Base-by-base conservation (phyloP, 2,797 vertebrate genomes). In the Danio tinwini region DNA sequence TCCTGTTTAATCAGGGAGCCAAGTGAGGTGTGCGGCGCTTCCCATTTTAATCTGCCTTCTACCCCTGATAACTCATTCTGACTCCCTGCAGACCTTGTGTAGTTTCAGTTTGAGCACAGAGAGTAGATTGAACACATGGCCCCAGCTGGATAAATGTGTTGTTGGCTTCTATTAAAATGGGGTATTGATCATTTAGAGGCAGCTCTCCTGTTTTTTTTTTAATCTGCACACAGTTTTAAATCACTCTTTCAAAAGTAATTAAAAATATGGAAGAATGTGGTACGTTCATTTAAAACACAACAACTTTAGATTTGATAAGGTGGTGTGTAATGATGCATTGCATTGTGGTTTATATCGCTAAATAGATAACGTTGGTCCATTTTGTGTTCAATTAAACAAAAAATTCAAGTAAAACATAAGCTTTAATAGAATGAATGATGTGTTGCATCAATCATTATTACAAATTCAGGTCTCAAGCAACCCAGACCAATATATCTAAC, bases 1-100 rank as follows among this genome's bases (percentile, higher is more conserved):
- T 80, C 69, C 59, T 12, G 40, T 56, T 73, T 80, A 72, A 80
- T 64, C 59, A 76, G 37, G 50, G 49, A 78, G 69, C 47, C 77
- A 55, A 64, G 12, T 63, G 69, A 80, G 21, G 69, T 49, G 77
- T 56, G 59, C 6, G 21, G 58, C 5, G 37, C 65, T 62, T 78
- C 44, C 53, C 55, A 50, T 63, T 78, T 71, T 63, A 79, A 71
- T 79, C 68, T 72, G 59, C 40, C 21, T 80, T 55, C 69, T 56
- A 55, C 49, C 4, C 50, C 19, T 39, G 40, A 80, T 73, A 72
- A 80, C 69, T 80, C 17, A 44, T 64, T 50, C 37, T 16, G 65
- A 56, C 19, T 72, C 77, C 58, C 67, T 71, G 39, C 16, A 47
- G 68, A 71, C n/a, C n/a, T 49, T 58, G 63, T 77, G 53, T 42